phyloP scores from a whole-genome alignment of 2,113 vertebrate genomes.

The Poecile atricapillus region DNA sequence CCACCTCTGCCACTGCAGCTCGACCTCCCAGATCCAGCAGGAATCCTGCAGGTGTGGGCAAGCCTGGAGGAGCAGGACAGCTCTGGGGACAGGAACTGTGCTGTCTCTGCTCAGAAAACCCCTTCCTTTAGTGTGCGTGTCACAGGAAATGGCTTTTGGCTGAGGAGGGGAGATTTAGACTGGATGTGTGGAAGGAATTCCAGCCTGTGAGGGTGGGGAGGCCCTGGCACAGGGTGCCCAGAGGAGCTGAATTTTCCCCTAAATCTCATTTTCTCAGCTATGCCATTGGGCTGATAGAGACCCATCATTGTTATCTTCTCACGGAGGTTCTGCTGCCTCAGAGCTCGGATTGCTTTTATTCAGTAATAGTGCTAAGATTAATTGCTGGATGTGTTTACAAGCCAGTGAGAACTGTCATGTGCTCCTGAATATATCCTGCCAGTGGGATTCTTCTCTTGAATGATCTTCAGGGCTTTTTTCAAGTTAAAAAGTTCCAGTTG shows the following conservation, averaged over 20 bases:
- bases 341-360: conserved; percentile 13
- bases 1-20: rapidly evolving
- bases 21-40: rapidly evolving
- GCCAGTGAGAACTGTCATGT: neutral
- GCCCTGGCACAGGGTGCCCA: neutral
- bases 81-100: neutral
- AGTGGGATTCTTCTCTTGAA: neutral
- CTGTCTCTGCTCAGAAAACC: neutral
- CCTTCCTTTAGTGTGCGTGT: neutral
- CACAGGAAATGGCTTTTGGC: neutral
- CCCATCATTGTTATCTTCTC: neutral
- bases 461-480: neutral
- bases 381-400: neutral
- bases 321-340: neutral
- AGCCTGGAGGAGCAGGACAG: neutral
- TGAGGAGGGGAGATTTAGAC: neutral
- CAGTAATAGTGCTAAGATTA: neutral
- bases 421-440: neutral
- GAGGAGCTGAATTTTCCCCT: neutral
- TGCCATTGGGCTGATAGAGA: neutral
- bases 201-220: neutral
- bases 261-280: neutral
- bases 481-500: neutral
- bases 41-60: neutral
- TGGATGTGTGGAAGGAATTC: neutral